Evolutionary conservation across 2,888 invertebrate genomes (phyloP).

Genomic region (Nipponacmea schrenckii): DNA sequence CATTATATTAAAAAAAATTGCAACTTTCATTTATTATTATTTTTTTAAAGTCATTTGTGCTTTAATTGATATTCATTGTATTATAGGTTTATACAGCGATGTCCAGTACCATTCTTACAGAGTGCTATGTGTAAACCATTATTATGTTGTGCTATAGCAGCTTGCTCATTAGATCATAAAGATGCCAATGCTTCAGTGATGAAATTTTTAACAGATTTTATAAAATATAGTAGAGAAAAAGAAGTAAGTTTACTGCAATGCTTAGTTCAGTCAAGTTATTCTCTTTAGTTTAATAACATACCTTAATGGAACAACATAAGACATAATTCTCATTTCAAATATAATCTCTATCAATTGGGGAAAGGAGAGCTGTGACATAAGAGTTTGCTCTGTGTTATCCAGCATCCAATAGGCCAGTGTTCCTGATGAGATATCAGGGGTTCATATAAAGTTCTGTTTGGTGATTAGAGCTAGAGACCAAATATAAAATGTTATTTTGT

Average conservation of each 20-base stretch:
- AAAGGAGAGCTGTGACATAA: too few relatives aligned
- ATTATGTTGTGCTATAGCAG: conserved; percentile 84
- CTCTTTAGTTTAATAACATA: too few relatives aligned
- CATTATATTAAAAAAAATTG: too few relatives aligned
- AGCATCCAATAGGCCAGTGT: too few relatives aligned
- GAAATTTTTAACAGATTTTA: conserved; percentile 91
- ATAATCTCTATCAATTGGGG: too few relatives aligned
- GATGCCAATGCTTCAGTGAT: conserved; percentile 96
- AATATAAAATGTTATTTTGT: too few relatives aligned
- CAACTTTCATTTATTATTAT: not conserved
- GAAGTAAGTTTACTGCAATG: conserved; percentile 40
- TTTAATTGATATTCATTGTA: not conserved
- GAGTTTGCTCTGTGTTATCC: too few relatives aligned
- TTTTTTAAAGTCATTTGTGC: not conserved
- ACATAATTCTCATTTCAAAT: too few relatives aligned
- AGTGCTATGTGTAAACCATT: conserved; percentile 80
- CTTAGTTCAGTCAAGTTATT: not conserved
- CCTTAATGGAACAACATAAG: not conserved
- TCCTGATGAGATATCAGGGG: too few relatives aligned
- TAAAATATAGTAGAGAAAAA: conserved; percentile 65
- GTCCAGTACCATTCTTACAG: conserved; percentile 84
- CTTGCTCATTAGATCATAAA: conserved; percentile 88
- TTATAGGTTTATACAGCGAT: conserved; percentile 81
- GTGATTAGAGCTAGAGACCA: too few relatives aligned
- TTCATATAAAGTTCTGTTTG: too few relatives aligned